These are phyloP conservation scores for Hermetia illucens DNA, from an alignment of 1,140 invertebrate species.

Conservation along the genomic window DNA sequence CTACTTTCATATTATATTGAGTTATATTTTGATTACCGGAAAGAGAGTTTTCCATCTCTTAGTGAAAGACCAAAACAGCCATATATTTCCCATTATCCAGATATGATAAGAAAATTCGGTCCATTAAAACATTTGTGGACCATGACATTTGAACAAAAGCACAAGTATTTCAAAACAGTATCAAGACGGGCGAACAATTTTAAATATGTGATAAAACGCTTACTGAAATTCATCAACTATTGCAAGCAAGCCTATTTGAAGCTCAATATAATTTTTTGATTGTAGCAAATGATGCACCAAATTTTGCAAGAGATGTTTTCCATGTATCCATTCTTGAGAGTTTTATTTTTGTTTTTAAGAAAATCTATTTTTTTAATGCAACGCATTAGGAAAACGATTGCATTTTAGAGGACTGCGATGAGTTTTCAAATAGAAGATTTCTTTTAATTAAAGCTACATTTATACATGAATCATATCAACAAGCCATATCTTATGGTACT, in stretches of 20 bases:
- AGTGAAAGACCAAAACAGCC: slow-evolving; percentile 3
- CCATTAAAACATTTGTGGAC: slow-evolving; percentile 5
- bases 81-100: slow-evolving; percentile 3
- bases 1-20: slow-evolving; percentile 2
- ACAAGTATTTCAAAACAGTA: slow-evolving; percentile 5
- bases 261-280: slow-evolving; percentile 1
- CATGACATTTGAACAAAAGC: slow-evolving; percentile 5
- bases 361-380: neutral
- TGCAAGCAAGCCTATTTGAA: no score
- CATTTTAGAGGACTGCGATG: slow-evolving; percentile 3
- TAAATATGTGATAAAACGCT: slow-evolving; percentile 4
- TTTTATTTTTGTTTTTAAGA: slow-evolving; percentile 2
- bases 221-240: no score
- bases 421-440: neutral
- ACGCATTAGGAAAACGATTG: neutral
- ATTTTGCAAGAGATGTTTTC: neutral
- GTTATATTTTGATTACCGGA: neutral
- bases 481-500: neutral
- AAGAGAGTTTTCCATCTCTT: neutral
- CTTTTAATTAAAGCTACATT: no score
- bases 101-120: slow-evolving; percentile 4
- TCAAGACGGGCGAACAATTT: slow-evolving; percentile 3
- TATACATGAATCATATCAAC: neutral
- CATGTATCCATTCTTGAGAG: neutral
- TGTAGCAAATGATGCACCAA: neutral